Base-by-base conservation (phyloP, 2,797 vertebrate species). In the Aulostomus chinensis region DNA sequence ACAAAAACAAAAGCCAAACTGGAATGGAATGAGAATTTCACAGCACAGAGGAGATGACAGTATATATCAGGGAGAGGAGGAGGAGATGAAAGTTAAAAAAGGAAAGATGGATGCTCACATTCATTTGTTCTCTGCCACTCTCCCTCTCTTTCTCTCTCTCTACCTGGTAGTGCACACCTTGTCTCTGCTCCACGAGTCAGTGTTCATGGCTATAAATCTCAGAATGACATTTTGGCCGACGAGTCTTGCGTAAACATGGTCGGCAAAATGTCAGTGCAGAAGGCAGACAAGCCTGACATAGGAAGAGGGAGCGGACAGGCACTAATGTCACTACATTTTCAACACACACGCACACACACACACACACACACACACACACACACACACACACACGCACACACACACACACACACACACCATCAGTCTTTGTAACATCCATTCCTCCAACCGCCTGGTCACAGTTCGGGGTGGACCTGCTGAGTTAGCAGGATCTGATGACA, bases 281-380 rank as follows among this genome's bases (percentile, higher is more conserved):
- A 79, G 72, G 80, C 80, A 78, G 81, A 83, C 83, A 78, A 73
- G 79, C 73, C 80, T 81, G 80, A 86, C 84, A 76, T 76, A 63
- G 81, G 75, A 80, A 79, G 78, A 78, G 59, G 70, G 63, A 78
- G 80, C 74, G 78, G 16, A 15, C 73, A 84, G 75, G 77, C 81
- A 67, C 80, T 86, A 86, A 88, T 88, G 86, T 87, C 88, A 81
- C 81, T 83, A 78, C 85, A 85, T 83, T 87, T 82, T 81, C 80
- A n/a, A n/a, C n/a, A n/a, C n/a, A n/a, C n/a, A n/a, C n/a, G n/a
- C n/a, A n/a, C n/a, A n/a, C n/a, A n/a, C n/a, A n/a, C n/a, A n/a
- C n/a, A n/a, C n/a, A n/a, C n/a, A n/a, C n/a, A n/a, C n/a, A n/a
- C n/a, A n/a, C n/a, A n/a, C n/a, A n/a, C n/a, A n/a, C n/a, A n/a